Conservation (phyloP, 2,113 vertebrate genomes). For the Aepyceros melampus region DNA sequence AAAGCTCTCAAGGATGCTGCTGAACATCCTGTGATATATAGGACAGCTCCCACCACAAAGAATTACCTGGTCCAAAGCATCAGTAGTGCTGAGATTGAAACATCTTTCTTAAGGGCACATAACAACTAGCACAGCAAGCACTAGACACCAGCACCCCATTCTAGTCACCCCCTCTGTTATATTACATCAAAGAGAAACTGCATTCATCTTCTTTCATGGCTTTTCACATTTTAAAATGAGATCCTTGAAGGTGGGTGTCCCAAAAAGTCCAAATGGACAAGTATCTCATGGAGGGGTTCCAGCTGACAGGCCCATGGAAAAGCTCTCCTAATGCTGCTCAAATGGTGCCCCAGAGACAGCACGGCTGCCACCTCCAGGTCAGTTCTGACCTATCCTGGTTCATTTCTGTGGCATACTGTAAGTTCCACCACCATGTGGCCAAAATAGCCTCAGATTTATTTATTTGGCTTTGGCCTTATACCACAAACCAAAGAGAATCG, state of each 20-base stretch:
- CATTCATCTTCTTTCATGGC: neutral
- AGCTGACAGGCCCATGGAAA: neutral
- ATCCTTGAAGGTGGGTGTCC: neutral
- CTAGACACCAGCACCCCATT: too few relatives aligned
- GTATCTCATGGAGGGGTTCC: neutral
- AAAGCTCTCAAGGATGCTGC: neutral
- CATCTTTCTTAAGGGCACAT: neutral
- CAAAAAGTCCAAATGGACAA: neutral
- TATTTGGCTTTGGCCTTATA: neutral
- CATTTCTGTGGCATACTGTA: neutral
- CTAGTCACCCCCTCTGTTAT: neutral
- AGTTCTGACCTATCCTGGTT: neutral
- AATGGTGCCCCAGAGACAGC: neutral
- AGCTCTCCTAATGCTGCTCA: neutral
- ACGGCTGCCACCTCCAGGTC: neutral
- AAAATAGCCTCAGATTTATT: neutral
- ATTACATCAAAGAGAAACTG: neutral
- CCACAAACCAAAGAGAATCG: slow-evolving; percentile 10
- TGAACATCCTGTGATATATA: too few relatives aligned
- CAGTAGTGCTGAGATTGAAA: neutral
- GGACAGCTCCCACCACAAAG: neutral
- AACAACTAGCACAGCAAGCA: neutral
- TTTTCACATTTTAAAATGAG: neutral
- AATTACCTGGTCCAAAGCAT: neutral
- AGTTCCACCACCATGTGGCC: neutral